Evolutionary conservation across 2,888 invertebrate species (phyloP), one percentile per base, ranked within the genome.

Genomic region (Unio delphinus): DNA sequence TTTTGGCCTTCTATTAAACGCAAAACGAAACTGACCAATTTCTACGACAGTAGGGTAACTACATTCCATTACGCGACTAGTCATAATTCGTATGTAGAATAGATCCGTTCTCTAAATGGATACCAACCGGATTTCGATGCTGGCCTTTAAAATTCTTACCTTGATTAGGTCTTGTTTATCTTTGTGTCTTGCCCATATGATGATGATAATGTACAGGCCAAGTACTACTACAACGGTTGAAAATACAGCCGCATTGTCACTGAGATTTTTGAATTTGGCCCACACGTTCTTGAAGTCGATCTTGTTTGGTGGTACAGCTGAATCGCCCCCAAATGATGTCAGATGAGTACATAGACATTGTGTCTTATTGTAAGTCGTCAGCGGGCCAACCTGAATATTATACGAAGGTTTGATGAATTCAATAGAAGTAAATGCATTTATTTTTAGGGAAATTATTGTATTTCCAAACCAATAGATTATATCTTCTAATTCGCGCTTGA

Each of bases 221-320:
- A 89, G 76, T 6, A 89, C 79, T 17, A 81, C 72, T 54, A 89
- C 81, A 26, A 90, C 86, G 0, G 89, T 89, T 59, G 83, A 82
- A 72, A 90, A 90, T 28, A 90, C 90, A 2, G 89, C 89, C 7
- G 89, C 86, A 67, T 89, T 89, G 71, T 89, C 89, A 56, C 80
- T 82, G 54, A 89, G 83, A 68, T 88, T 84, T 69, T 84, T 85
- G 76, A 90, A 90, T 79, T 88, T 88, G 28, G 83, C 83, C 86
- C 86, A 89, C 6, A 90, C 89, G 54, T 87, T 90, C 67, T 73
- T 84, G 78, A 90, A 90, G 83, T 90, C 88, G 66, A 90, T 90
- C 17, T 89, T 89, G 79, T 90, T 90, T 2, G 88, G 88, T 6
- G 89, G 88, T 5, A 89, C 89, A 11, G 83, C 88, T 66, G 89